phyloP scores from a whole-genome alignment of 2,797 vertebrate genomes.

The Cephalopachus bancanus region DNA sequence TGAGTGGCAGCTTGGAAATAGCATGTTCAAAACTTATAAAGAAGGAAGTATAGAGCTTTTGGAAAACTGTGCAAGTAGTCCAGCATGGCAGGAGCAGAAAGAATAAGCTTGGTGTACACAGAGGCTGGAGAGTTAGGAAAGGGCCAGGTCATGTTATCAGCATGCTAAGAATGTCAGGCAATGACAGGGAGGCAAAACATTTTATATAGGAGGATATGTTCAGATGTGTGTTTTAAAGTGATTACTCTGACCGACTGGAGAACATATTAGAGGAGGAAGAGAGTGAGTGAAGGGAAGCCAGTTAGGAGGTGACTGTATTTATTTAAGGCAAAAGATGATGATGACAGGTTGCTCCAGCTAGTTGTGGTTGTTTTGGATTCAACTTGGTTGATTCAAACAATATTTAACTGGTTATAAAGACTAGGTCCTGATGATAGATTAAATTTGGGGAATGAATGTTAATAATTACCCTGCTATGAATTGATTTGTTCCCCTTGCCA shows the following conservation, averaged over 20 bases:
- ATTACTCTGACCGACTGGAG: background rate
- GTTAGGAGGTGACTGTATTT: background rate
- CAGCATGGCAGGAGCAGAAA: background rate
- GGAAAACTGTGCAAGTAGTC: background rate
- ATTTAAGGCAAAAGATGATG: background rate
- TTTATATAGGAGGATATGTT: background rate
- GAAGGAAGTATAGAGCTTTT: background rate
- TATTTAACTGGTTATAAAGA: background rate
- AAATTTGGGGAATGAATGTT: background rate
- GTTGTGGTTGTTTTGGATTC: background rate
- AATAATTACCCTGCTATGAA: background rate
- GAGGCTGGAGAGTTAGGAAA: background rate
- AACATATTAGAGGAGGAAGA: slow-evolving; percentile 8
- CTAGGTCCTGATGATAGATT: background rate
- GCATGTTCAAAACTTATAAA: background rate
- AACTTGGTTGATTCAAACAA: background rate
- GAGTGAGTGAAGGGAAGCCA: background rate
- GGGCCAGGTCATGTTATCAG: background rate
- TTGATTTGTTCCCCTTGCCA: background rate
- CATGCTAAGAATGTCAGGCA: background rate
- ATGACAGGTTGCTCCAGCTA: background rate
- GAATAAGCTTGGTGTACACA: background rate
- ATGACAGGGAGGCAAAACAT: background rate
- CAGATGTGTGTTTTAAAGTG: slow-evolving; percentile 23
- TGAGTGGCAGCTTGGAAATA: background rate